These are phyloP conservation scores for Fistularia tabacaria DNA, from an alignment of 2,797 vertebrate species.

Conservation along the genomic window DNA sequence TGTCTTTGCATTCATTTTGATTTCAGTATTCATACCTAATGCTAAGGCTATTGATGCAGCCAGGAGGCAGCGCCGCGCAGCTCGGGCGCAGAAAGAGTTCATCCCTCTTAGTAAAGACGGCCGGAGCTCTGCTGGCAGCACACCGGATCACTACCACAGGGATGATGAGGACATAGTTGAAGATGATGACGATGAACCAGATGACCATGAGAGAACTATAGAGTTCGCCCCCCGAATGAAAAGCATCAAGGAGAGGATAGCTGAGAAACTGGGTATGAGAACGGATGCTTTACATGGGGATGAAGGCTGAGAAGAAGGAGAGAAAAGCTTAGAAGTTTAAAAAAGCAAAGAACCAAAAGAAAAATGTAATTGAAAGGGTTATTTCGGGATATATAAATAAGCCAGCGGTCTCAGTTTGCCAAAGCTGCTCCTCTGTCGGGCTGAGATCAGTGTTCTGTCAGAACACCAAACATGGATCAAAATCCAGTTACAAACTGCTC, in stretches of 20 bases:
- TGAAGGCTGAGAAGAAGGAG: no score
- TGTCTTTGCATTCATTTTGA: slow-evolving; percentile 1
- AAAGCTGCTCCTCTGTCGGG: no score
- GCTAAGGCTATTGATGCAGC: slow-evolving; percentile 73
- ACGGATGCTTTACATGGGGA: no score
- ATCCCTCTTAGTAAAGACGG: slow-evolving; percentile 75
- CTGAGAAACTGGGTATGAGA: slow-evolving; percentile 79
- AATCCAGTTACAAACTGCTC: no score
- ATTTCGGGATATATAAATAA: no score
- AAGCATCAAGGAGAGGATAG: slow-evolving; percentile 81
- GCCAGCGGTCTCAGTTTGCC: no score
- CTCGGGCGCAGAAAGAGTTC: slow-evolving; percentile 75
- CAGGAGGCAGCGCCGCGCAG: slow-evolving; percentile 70
- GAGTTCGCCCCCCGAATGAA: slow-evolving; percentile 80
- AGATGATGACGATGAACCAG: slow-evolving; percentile 71
- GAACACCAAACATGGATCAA: no score
- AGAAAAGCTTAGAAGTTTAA: no score
- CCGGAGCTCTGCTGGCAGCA: slow-evolving; percentile 51
- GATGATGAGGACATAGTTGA: slow-evolving; percentile 64
- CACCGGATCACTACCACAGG: slow-evolving; percentile 58
- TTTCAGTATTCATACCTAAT: slow-evolving; percentile 77
- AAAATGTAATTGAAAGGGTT: no score
- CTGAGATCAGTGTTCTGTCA: no score
- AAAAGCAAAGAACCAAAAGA: no score
- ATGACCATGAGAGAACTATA: slow-evolving; percentile 80